A percentile compares a stretch with the other conserved stretches of the same genome.
Conservation (phyloP, 2,113 vertebrate genomes). For the Ellobius talpinus region DNA sequence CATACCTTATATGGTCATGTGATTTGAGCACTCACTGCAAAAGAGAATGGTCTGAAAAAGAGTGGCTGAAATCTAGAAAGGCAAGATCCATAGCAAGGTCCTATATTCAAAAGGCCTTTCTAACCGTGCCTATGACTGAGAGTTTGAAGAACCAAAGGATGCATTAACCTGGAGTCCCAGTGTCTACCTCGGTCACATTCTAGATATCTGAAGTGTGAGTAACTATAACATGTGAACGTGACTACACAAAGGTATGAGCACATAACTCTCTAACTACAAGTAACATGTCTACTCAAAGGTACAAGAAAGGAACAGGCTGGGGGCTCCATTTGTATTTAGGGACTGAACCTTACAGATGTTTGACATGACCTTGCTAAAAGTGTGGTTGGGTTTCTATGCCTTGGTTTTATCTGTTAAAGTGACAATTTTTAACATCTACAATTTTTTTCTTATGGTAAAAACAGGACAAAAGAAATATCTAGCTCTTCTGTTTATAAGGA, state of each 20-base stretch:
- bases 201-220: background rate
- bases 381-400: background rate
- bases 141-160: background rate
- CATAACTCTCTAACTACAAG: background rate
- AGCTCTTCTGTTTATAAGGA: conserved; percentile 1
- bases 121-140: background rate
- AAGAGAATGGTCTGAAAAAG: background rate
- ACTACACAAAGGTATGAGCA: background rate
- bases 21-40: background rate
- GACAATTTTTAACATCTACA: background rate
- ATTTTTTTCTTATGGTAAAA: background rate
- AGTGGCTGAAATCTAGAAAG: background rate
- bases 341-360: background rate
- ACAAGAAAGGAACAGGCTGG: background rate
- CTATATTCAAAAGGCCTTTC: background rate
- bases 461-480: background rate
- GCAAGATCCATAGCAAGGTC: background rate
- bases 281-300: background rate
- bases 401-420: conserved; percentile 17
- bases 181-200: background rate
- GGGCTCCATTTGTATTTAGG: background rate
- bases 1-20: background rate
- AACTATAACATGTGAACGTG: background rate
- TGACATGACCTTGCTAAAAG: background rate
- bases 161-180: background rate